Percentiles rank a stretch among this genome's conserved stretches.
phyloP scores from a whole-genome alignment of 2,888 invertebrate genomes.

The Apocheima hispidaria region DNA sequence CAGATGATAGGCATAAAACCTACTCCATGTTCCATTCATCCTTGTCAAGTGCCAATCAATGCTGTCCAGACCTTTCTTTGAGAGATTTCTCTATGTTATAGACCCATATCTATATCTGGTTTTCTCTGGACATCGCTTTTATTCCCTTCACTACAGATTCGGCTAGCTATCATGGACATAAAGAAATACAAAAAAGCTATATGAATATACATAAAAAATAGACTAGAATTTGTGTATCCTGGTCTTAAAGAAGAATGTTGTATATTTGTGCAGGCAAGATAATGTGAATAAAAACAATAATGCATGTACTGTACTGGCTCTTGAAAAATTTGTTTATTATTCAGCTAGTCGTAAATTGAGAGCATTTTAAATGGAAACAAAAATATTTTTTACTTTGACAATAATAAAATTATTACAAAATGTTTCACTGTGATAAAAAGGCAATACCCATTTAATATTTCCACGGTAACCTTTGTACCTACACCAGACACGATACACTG shows the following conservation, averaged over 20 bases:
- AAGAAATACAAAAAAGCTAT: no score
- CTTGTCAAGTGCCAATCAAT: slow-evolving; percentile 27
- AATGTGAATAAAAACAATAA: no score
- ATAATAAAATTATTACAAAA: neutral
- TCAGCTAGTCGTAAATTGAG: neutral
- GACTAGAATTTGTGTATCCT: no score
- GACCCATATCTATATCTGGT: slow-evolving; percentile 11
- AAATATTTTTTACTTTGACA: no score
- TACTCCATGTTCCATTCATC: slow-evolving; percentile 25
- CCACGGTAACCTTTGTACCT: neutral
- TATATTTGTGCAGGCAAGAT: no score
- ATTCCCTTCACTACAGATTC: neutral
- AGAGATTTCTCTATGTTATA: slow-evolving; percentile 13
- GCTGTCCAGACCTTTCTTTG: slow-evolving; percentile 15
- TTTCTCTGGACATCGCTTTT: slow-evolving; percentile 1
- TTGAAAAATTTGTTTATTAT: no score
- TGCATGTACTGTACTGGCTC: neutral
- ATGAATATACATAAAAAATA: no score
- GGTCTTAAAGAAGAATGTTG: no score
- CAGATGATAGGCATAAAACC: slow-evolving; percentile 12
- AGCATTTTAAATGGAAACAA: neutral
- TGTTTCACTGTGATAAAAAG: neutral
- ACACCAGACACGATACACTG: neutral
- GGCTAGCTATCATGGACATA: no score
- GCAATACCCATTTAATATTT: neutral